These are phyloP conservation scores for Myotis myotis DNA, from an alignment of 2,797 vertebrate genomes.

Conservation along the genomic window DNA sequence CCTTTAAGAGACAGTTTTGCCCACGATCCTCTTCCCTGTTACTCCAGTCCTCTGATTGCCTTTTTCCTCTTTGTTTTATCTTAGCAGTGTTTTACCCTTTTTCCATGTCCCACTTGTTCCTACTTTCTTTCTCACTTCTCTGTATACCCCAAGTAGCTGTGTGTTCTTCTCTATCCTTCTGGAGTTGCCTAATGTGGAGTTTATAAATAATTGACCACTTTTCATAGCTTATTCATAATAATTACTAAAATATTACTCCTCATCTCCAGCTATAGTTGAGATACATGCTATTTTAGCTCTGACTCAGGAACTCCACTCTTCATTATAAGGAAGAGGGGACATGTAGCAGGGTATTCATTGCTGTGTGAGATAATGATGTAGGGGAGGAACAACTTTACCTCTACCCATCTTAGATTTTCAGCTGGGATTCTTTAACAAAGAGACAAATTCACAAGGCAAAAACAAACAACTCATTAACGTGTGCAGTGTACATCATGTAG, in stretches of 20 bases:
- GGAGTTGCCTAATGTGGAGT: background rate
- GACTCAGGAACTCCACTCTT: background rate
- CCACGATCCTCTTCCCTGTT: background rate
- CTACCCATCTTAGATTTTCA: background rate
- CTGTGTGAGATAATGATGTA: fast-evolving
- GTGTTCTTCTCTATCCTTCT: background rate
- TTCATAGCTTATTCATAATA: background rate
- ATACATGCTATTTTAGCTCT: background rate
- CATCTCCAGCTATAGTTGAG: background rate
- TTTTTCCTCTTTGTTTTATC: background rate
- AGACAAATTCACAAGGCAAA: background rate
- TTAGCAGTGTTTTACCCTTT: background rate
- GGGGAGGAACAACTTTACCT: background rate
- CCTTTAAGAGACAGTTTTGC: background rate
- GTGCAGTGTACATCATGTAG: fast-evolving
- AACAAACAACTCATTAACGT: background rate
- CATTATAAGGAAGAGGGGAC: background rate
- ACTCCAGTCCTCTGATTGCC: background rate
- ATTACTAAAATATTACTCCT: background rate
- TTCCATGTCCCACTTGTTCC: background rate
- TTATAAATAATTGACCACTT: background rate
- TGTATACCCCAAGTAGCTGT: background rate
- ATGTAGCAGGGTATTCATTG: background rate
- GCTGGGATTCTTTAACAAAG: background rate
- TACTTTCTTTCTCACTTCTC: background rate